Conservation (phyloP, 1,140 invertebrate species). For the Drosophila erecta region DNA sequence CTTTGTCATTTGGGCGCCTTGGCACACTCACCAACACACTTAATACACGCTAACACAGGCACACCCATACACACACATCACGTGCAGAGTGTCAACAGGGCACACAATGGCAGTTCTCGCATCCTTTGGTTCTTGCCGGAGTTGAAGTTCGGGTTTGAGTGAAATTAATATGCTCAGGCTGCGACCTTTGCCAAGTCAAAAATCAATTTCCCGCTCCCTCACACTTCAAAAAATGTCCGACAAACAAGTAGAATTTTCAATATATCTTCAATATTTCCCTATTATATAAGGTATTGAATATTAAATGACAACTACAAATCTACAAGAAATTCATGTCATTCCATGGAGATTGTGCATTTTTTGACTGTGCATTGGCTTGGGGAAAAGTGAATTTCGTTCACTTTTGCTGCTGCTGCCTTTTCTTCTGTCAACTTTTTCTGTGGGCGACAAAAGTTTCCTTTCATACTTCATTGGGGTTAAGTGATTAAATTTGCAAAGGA, state of each 20-base stretch:
- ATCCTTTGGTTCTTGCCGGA: slow-evolving; percentile 27
- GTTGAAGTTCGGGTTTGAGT: slow-evolving; percentile 42
- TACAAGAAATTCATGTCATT: no score
- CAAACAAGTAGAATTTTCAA: no score
- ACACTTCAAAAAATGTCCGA: slow-evolving; percentile 10
- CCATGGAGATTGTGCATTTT: neutral
- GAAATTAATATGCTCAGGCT: slow-evolving; percentile 73
- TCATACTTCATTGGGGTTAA: slow-evolving; percentile 78
- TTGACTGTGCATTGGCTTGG: neutral
- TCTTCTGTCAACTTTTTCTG: slow-evolving; percentile 58
- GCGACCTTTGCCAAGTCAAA: slow-evolving; percentile 70
- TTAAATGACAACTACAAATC: no score
- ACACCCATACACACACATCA: slow-evolving; percentile 6
- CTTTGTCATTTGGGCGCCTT: slow-evolving; percentile 68
- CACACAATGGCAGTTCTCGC: slow-evolving; percentile 35
- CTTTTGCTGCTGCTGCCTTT: slow-evolving; percentile 30
- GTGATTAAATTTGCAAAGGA: slow-evolving; percentile 78
- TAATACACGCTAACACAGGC: slow-evolving; percentile 10
- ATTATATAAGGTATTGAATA: no score
- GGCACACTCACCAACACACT: slow-evolving; percentile 30
- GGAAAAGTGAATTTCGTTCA: slow-evolving; percentile 23
- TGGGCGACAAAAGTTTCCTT: slow-evolving; percentile 60
- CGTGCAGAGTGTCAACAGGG: slow-evolving; percentile 48
- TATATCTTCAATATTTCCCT: no score
- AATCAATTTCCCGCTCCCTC: slow-evolving; percentile 60